These are phyloP conservation scores for Resseliella maxima DNA, from an alignment of 2,888 invertebrate genomes.

Conservation along the genomic window DNA sequence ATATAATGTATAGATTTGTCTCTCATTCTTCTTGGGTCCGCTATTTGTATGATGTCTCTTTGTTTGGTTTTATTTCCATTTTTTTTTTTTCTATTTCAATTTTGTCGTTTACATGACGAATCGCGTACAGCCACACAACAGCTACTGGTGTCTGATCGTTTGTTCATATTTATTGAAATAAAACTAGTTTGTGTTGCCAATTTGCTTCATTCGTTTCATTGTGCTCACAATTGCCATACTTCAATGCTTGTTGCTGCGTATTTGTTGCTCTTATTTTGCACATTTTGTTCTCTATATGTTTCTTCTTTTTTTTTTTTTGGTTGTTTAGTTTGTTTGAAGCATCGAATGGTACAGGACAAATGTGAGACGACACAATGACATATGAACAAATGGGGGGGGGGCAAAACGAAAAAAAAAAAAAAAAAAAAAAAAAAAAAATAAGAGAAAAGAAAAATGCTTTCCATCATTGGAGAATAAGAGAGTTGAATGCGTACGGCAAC, in stretches of 20 bases:
- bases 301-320: no score
- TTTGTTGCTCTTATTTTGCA: not conserved
- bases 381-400: conserved; percentile 7
- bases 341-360: not conserved
- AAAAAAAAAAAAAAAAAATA: not conserved
- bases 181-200: conserved; percentile 41
- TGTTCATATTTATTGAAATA: conserved; percentile 38
- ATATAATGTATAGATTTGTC: not conserved
- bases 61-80: not conserved
- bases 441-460: not conserved
- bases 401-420: not conserved
- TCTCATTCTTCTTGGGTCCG: not conserved
- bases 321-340: no score
- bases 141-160: not conserved
- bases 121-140: not conserved
- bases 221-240: not conserved
- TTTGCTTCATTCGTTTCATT: not conserved
- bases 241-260: not conserved
- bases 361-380: conserved; percentile 43
- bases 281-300: not conserved
- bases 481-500: not conserved
- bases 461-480: no score
- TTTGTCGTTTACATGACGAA: not conserved
- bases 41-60: not conserved
- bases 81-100: not conserved